A percentile compares a stretch with the other conserved stretches of the same genome.
Conservation (phyloP, 2,797 vertebrate species). For the Euthynnus affinis region DNA sequence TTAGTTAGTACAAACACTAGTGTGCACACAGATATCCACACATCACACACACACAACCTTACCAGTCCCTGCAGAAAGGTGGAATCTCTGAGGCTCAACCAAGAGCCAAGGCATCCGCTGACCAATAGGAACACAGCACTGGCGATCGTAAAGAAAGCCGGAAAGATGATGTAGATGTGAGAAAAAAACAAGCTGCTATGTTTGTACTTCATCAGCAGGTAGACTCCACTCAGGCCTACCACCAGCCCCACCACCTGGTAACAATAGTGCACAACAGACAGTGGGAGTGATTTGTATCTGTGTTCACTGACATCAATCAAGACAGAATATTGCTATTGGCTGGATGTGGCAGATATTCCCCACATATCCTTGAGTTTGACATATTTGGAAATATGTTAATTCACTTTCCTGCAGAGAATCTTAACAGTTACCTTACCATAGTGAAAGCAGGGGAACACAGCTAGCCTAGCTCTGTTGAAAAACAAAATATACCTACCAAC, state of each 20-base stretch:
- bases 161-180: slow-evolving; percentile 49
- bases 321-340: not conserved
- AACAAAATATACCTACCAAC: no score
- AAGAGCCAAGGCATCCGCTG: slow-evolving; percentile 44
- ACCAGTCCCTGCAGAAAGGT: slow-evolving; percentile 67
- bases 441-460: no score
- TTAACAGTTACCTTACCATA: no score
- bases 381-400: no score
- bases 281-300: no score
- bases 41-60: slow-evolving; percentile 15
- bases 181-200: slow-evolving; percentile 52
- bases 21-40: not conserved
- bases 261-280: not conserved
- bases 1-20: not conserved
- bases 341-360: no score
- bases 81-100: slow-evolving; percentile 53
- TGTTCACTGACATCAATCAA: not conserved
- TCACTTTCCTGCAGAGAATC: no score
- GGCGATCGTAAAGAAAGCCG: slow-evolving; percentile 22
- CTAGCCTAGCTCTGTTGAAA: no score
- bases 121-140: slow-evolving; percentile 33
- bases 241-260: slow-evolving; percentile 56
- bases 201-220: slow-evolving; percentile 59
- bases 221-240: slow-evolving; percentile 53
- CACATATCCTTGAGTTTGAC: no score